These are phyloP conservation scores for Ypsolopha sequella DNA, from an alignment of 2,888 invertebrate genomes.

Conservation along the genomic window DNA sequence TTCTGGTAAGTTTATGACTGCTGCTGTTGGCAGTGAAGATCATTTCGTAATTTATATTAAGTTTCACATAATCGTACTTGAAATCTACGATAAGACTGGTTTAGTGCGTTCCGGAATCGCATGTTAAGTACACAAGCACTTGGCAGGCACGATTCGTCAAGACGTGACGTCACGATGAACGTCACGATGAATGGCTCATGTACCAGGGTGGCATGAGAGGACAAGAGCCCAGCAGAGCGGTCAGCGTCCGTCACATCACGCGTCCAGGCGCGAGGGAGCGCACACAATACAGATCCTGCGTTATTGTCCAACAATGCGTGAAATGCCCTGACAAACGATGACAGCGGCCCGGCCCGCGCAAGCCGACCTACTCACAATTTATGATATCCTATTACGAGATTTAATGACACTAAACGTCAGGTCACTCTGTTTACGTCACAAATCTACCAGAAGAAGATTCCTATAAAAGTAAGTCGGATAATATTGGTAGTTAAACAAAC, in stretches of 20 bases:
- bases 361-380: conserved; percentile 52
- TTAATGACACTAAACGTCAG: conserved; percentile 66
- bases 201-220: conserved; percentile 1
- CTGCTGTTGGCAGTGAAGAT: conserved; percentile 18
- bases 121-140: background rate
- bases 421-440: conserved; percentile 40
- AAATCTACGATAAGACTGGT: background rate
- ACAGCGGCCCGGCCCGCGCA: conserved; percentile 46
- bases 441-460: conserved; percentile 30
- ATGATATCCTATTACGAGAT: conserved; percentile 70
- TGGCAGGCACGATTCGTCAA: conserved; percentile 9
- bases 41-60: background rate
- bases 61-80: background rate
- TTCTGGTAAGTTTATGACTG: conserved; percentile 18
- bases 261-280: conserved; percentile 22
- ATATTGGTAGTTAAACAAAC: conserved; percentile 5
- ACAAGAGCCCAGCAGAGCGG: conserved; percentile 6
- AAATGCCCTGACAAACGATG: conserved; percentile 72
- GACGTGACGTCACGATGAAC: conserved; percentile 4
- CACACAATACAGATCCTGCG: conserved; percentile 27
- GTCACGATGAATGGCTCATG: background rate
- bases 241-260: conserved; percentile 33
- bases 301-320: conserved; percentile 70
- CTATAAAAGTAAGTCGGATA: conserved; percentile 8
- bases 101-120: background rate